A percentile compares a stretch with the other conserved stretches of the same genome.
Conservation (phyloP, 2,888 invertebrate genomes). For the Stegophylla sp. region DNA sequence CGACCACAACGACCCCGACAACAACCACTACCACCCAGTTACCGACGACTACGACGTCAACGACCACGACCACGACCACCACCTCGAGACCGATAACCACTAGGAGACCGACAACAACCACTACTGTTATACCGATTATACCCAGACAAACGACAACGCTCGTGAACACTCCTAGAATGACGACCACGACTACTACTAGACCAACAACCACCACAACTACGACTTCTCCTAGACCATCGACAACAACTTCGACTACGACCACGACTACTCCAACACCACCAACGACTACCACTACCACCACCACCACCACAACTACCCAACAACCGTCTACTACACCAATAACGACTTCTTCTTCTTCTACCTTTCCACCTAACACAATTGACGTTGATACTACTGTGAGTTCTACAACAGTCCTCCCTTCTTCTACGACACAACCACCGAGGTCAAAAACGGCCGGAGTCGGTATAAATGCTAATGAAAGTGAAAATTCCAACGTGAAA, state of each 20-base stretch:
- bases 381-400: conserved; percentile 18
- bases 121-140: background rate
- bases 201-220: conserved; percentile 8
- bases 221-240: background rate
- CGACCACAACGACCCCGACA: background rate
- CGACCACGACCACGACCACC: background rate
- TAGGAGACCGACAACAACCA: background rate
- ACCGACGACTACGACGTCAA: background rate
- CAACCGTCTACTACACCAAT: conserved; percentile 15
- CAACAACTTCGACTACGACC: background rate
- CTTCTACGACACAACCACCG: background rate
- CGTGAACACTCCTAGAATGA: no score
- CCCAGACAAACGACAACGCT: background rate
- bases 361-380: background rate
- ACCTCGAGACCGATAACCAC: background rate
- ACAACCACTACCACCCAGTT: background rate
- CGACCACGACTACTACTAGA: background rate
- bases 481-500: conserved; percentile 67
- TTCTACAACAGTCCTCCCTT: background rate
- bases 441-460: conserved; percentile 16
- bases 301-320: background rate
- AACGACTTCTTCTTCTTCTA: background rate
- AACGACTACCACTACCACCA: background rate
- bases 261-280: background rate
- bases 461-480: conserved; percentile 12